Conservation (phyloP, 92 coral and sea anemone genomes). For the Siderastrea siderea region DNA sequence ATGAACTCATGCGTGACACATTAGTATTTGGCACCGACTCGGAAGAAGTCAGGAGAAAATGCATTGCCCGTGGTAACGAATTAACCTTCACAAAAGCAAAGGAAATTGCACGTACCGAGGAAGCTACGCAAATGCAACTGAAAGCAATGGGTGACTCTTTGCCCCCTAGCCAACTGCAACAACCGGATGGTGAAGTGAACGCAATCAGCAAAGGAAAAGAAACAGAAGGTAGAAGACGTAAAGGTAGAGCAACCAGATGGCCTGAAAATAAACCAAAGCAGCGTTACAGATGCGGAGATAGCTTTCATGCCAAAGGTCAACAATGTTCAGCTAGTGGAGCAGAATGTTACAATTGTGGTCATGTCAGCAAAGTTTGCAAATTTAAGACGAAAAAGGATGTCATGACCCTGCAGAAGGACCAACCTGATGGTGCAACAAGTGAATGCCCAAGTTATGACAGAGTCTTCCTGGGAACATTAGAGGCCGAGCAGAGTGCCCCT, state of each 20-base stretch:
- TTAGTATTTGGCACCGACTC: conserved; percentile 57
- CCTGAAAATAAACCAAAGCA: too few species aligned
- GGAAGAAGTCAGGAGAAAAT: too few species aligned
- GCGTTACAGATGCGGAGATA: too few species aligned
- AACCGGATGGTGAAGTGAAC: too few species aligned
- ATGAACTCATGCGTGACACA: not conserved
- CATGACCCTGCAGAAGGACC: conserved; percentile 3
- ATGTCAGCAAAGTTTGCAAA: conserved; percentile 41
- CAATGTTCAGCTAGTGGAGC: not conserved
- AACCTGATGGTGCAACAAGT: conserved; percentile 1
- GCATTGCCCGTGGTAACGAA: not conserved
- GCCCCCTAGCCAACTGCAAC: too few species aligned
- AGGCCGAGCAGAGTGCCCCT: not conserved
- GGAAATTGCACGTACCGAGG: conserved; percentile 35
- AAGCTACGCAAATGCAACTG: conserved; percentile 55
- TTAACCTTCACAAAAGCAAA: not conserved
- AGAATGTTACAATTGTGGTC: conserved; percentile 64
- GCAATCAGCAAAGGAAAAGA: too few species aligned
- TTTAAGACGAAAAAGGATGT: not conserved
- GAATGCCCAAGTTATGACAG: conserved; percentile 30
- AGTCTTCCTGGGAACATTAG: conserved; percentile 34
- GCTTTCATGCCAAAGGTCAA: too few species aligned
- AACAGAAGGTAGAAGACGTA: too few species aligned
- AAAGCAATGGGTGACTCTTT: too few species aligned
- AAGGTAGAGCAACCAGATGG: too few species aligned